A percentile compares a stretch with the other conserved stretches of the same genome.
Evolutionary conservation across 2,113 vertebrate species (phyloP).

Genomic region (Silurus glanis): DNA sequence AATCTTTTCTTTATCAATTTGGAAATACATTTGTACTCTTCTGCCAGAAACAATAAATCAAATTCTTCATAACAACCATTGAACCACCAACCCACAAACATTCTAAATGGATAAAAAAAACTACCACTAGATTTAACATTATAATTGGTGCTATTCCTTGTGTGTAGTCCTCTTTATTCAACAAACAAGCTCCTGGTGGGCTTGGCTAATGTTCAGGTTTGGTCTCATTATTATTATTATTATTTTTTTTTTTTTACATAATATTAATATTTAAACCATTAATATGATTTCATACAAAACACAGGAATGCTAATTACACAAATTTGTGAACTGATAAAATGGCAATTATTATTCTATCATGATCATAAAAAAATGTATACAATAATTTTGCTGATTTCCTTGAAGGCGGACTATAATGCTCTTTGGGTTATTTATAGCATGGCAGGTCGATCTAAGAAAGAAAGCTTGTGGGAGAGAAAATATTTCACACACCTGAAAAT

Average conservation of each 20-base stretch:
- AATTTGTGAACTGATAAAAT: neutral
- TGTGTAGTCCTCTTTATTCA: neutral
- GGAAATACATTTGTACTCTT: neutral
- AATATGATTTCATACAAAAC: neutral
- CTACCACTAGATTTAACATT: neutral
- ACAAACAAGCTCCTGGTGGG: neutral
- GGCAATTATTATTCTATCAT: neutral
- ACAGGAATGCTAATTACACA: neutral
- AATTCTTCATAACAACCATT: neutral
- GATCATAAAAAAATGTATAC: neutral
- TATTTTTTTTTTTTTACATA: neutral
- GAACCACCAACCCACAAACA: neutral
- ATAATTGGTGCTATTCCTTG: neutral
- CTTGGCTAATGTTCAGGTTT: neutral
- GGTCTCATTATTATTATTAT: neutral
- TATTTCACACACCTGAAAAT: conserved; percentile 62
- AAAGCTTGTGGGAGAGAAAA: neutral
- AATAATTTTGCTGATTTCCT: neutral
- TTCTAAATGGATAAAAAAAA: neutral
- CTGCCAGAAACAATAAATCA: neutral
- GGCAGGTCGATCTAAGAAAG: neutral
- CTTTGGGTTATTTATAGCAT: neutral
- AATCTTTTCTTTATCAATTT: neutral
- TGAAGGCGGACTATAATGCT: neutral
- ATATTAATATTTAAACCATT: neutral